Base-by-base conservation (phyloP, 1,140 invertebrate genomes). In the Pseudomyrmex concolor region DNA sequence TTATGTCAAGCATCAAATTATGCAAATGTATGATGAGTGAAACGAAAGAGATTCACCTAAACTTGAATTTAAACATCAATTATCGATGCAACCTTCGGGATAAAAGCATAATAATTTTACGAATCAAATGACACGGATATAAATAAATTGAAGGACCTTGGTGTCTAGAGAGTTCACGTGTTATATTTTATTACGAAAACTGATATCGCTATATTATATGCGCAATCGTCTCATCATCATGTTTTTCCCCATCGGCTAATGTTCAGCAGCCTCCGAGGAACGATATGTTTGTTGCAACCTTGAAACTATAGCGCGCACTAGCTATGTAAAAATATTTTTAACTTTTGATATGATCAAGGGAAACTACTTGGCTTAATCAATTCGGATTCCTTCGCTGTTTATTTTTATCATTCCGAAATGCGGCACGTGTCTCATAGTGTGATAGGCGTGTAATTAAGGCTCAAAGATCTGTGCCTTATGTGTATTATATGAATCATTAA, bases 291-390 rank as follows among this genome's bases (percentile, higher is more conserved):
- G 0, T 0, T 12, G 19, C 22, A 74, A 15, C 59, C 70, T 82
- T 74, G 59, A 63, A 72, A 17, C 17, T 5, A 17, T 5, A 17
- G 34, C 17, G 8, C 10, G 71, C 25, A 48, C 34, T 7, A 68
- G 74, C 68, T 59, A 74, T 68, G 34, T 34, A 34, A 5, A 34
- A 34, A 15, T 45, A 45, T 85, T 81, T 83, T 77, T 13, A 85
- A 73, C 12, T 22, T 51, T 15, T 8, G 55, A 51, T 45, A 48
- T n/a, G 64, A 85, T 83, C 85, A 83, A 85, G 71, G 71, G 50
- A 85, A 85, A 85, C 78, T 50, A 62, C 60, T 77, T 45, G 34
- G 15, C 2, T 76, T 76, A 66, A 76, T 54, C 9, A 67, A 77
- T 77, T 55, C 34, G 19, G 19, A 86, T 60, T 84, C 67, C 86